Conservation (phyloP, 2,113 vertebrate species). For the Halcyon senegalensis region DNA sequence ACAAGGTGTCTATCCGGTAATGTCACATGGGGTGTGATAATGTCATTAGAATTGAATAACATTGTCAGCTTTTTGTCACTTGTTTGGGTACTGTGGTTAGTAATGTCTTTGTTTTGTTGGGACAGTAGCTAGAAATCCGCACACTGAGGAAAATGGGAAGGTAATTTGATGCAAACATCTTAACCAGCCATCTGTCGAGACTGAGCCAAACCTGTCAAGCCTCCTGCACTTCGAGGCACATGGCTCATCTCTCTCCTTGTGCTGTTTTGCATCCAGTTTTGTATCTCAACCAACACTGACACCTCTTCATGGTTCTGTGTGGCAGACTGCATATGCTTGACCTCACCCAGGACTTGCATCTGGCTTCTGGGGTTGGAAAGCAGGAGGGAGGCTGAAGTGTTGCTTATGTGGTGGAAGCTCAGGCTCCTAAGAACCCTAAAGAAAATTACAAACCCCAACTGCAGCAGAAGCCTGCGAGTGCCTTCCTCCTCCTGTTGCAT, state of each 20-base stretch:
- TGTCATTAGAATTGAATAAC: neutral
- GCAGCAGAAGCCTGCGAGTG: neutral
- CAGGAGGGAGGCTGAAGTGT: neutral
- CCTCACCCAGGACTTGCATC: neutral
- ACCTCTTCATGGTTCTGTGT: neutral
- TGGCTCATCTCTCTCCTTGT: neutral
- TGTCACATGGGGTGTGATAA: neutral
- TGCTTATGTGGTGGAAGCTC: neutral
- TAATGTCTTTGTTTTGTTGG: neutral
- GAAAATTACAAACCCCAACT: neutral
- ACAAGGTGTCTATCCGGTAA: neutral
- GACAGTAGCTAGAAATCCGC: neutral
- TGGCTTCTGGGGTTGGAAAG: neutral
- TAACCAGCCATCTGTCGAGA: neutral
- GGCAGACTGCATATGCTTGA: neutral
- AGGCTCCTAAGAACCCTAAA: neutral
- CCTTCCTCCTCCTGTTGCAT: neutral
- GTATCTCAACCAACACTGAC: neutral
- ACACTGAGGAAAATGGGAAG: neutral
- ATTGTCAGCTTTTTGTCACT: neutral
- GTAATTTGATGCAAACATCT: neutral
- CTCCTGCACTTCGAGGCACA: neutral
- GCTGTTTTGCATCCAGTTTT: neutral
- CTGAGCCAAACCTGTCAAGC: neutral
- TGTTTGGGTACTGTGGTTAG: neutral